Conservation (phyloP, 1,140 invertebrate genomes). For the Ptiloglossa arizonensis region DNA sequence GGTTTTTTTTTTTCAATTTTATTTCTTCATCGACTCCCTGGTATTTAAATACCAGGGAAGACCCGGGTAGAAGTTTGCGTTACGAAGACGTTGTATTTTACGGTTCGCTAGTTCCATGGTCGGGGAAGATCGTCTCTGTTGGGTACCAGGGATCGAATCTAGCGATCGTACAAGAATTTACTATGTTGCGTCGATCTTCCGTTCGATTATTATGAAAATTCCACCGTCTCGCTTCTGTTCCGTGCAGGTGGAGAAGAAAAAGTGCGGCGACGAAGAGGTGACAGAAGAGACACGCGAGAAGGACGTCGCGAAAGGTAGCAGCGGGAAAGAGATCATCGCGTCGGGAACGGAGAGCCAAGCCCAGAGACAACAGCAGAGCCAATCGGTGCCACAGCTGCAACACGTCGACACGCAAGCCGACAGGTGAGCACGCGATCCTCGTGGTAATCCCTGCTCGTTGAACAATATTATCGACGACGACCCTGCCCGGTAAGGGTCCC, state of each 20-base stretch:
- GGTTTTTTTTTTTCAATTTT: too few species aligned
- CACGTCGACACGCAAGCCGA: conserved; percentile 43
- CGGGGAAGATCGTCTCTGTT: too few species aligned
- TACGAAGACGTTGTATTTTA: too few species aligned
- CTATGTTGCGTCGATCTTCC: too few species aligned
- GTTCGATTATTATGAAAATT: too few species aligned
- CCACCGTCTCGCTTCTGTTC: neutral
- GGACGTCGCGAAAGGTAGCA: neutral
- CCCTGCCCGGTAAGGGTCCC: neutral
- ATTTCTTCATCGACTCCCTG: too few species aligned
- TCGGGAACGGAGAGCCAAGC: conserved; percentile 16
- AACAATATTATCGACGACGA: neutral
- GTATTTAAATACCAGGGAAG: too few species aligned
- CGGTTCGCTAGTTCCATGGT: too few species aligned
- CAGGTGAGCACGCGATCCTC: conserved; percentile 59
- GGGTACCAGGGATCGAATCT: too few species aligned
- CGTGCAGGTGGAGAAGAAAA: conserved; percentile 37
- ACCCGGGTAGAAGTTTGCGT: too few species aligned
- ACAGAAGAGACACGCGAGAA: neutral
- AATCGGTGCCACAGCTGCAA: conserved; percentile 47
- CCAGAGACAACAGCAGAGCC: conserved; percentile 44
- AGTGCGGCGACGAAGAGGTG: neutral
- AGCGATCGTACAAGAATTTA: too few species aligned
- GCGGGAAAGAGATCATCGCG: neutral
- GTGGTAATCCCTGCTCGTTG: too few species aligned